A percentile compares a stretch with the other conserved stretches of the same genome.
Evolutionary conservation across 2,113 vertebrate species (phyloP).

Genomic region (Rostratula benghalensis): DNA sequence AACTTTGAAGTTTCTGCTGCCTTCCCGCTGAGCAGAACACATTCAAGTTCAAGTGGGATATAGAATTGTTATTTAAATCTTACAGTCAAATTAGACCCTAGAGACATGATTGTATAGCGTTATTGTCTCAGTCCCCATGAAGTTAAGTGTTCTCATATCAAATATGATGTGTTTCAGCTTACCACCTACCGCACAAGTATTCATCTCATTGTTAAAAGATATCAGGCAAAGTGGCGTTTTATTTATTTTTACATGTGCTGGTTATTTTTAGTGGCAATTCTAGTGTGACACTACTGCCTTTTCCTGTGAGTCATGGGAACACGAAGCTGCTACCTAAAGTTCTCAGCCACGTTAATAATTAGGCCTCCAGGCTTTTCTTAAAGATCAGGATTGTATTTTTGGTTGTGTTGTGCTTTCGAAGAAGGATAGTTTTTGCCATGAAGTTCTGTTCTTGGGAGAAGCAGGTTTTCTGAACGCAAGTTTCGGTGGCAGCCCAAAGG

Average conservation of each 20-base stretch:
- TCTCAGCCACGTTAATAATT: background rate
- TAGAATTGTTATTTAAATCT: constrained; percentile 28
- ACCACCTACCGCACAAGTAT: constrained; percentile 21
- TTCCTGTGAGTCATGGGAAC: background rate
- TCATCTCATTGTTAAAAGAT: constrained; percentile 15
- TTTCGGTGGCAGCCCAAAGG: background rate
- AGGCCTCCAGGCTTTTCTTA: background rate
- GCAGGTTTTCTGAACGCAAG: background rate
- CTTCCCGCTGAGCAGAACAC: background rate
- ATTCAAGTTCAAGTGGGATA: constrained; percentile 18
- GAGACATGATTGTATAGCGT: background rate
- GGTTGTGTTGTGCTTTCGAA: background rate
- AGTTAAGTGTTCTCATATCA: constrained; percentile 47
- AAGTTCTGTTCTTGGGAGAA: background rate
- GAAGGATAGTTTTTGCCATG: background rate
- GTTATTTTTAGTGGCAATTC: constrained; percentile 1
- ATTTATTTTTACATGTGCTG: constrained; percentile 11
- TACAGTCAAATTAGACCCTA: constrained; percentile 42
- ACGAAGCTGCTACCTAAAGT: background rate
- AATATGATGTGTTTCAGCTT: constrained; percentile 15
- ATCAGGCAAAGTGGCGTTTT: background rate
- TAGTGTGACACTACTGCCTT: background rate
- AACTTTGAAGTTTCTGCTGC: constrained; percentile 8
- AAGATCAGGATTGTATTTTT: background rate
- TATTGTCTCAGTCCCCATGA: constrained; percentile 39